These are phyloP conservation scores for Pelobates fuscus DNA, from an alignment of 2,113 vertebrate species.

Conservation along the genomic window DNA sequence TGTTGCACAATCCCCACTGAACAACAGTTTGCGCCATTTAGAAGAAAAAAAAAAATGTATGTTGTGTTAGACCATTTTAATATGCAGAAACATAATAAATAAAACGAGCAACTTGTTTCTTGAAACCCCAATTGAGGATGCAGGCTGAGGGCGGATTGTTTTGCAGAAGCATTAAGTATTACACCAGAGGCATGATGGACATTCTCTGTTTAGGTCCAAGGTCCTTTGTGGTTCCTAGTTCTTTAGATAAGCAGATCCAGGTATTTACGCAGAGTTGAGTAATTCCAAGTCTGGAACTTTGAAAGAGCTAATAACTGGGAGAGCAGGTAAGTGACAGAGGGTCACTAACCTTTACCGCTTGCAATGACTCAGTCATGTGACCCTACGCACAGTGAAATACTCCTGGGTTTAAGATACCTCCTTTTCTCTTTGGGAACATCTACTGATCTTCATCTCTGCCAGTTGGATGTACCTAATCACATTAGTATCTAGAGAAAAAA, in stretches of 20 bases:
- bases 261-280: conserved; percentile 19
- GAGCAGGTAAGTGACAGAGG: too few species aligned
- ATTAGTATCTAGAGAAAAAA: conserved; percentile 87
- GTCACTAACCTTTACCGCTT: conserved; percentile 61
- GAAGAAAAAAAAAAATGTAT: too few species aligned
- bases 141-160: neutral
- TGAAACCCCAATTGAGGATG: neutral
- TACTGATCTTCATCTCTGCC: conserved; percentile 98
- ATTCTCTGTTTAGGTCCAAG: neutral
- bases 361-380: conserved; percentile 51
- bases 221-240: conserved; percentile 1
- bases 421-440: conserved; percentile 89
- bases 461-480: conserved; percentile 97
- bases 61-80: too few species aligned
- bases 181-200: neutral
- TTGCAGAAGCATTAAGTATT: neutral
- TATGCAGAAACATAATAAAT: neutral
- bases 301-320: conserved; percentile 39
- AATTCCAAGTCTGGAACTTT: conserved; percentile 1
- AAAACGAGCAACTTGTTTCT: neutral
- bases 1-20: conserved; percentile 9
- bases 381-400: conserved; percentile 55
- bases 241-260: too few species aligned
- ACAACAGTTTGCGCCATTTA: conserved; percentile 8
- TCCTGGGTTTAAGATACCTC: conserved; percentile 79